phyloP scores from a whole-genome alignment of 2,113 vertebrate species.

The Alectura lathami region DNA sequence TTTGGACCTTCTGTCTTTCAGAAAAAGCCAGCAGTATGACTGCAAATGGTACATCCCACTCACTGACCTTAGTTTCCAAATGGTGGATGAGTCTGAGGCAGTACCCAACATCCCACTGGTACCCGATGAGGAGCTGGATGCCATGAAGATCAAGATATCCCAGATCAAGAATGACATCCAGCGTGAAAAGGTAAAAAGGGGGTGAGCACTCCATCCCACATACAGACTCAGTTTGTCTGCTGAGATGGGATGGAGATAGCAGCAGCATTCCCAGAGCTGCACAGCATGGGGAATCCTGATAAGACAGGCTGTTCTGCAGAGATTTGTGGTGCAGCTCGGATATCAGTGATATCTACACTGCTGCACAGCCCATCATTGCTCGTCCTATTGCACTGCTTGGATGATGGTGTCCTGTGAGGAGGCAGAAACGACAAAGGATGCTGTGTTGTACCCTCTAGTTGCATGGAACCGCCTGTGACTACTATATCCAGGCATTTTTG shows the following conservation, averaged over 20 bases:
- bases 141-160: constrained; percentile 94
- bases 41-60: constrained; percentile 97
- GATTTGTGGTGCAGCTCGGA: neutral
- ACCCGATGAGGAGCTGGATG: constrained; percentile 92
- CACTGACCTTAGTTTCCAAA: constrained; percentile 92
- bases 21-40: constrained; percentile 94
- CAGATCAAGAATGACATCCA: constrained; percentile 94
- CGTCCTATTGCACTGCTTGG: neutral
- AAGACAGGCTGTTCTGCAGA: neutral
- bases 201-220: neutral
- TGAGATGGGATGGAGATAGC: neutral
- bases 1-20: constrained; percentile 47
- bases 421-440: neutral
- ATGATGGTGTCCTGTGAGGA: neutral
- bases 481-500: neutral
- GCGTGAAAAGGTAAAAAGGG: constrained; percentile 85
- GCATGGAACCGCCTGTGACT: neutral
- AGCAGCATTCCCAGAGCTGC: neutral
- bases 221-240: neutral
- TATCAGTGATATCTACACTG: neutral
- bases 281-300: neutral
- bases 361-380: neutral
- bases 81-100: constrained; percentile 88
- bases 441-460: neutral
- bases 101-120: constrained; percentile 85